Percentiles rank a stretch among this genome's conserved stretches.
These are phyloP conservation scores for Conger conger DNA, from an alignment of 2,113 vertebrate species.

Conservation along the genomic window DNA sequence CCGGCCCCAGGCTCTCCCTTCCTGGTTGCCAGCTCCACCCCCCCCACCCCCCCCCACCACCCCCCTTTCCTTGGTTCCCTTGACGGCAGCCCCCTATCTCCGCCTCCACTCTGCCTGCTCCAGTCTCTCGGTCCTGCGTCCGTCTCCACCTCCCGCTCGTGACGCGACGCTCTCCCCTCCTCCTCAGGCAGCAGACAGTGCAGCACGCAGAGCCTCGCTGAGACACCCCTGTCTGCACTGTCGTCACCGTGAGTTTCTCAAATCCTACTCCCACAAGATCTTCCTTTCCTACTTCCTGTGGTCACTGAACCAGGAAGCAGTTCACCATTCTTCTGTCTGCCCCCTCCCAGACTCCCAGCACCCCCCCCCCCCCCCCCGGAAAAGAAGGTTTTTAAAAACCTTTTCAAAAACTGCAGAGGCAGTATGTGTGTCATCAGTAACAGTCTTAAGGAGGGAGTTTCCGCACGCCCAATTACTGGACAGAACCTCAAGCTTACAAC, in stretches of 20 bases:
- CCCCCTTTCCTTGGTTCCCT: not conserved
- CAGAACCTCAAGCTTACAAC: not conserved
- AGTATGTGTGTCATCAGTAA: not conserved
- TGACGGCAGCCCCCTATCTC: not conserved
- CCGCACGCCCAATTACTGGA: not conserved
- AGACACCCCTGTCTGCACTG: not conserved
- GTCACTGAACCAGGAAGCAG: not conserved
- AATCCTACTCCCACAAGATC: not conserved
- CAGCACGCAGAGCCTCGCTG: too few species aligned
- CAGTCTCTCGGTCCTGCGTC: not conserved
- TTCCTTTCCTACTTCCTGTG: slow-evolving; percentile 10
- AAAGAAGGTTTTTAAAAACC: not conserved
- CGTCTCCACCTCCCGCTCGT: not conserved
- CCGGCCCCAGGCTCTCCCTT: slow-evolving; percentile 45
- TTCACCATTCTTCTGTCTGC: not conserved
- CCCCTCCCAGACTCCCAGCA: slow-evolving; percentile 7
- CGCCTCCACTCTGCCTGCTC: not conserved
- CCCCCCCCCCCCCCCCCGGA: too few species aligned
- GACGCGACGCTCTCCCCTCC: not conserved
- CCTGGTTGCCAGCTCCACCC: not conserved
- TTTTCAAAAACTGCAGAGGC: not conserved
- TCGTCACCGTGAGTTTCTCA: not conserved
- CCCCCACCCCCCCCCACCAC: not conserved
- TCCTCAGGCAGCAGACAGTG: not conserved
- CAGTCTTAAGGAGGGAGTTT: not conserved